phyloP scores from a whole-genome alignment of 2,888 invertebrate species.

The Drosophila kambysellisi region DNA sequence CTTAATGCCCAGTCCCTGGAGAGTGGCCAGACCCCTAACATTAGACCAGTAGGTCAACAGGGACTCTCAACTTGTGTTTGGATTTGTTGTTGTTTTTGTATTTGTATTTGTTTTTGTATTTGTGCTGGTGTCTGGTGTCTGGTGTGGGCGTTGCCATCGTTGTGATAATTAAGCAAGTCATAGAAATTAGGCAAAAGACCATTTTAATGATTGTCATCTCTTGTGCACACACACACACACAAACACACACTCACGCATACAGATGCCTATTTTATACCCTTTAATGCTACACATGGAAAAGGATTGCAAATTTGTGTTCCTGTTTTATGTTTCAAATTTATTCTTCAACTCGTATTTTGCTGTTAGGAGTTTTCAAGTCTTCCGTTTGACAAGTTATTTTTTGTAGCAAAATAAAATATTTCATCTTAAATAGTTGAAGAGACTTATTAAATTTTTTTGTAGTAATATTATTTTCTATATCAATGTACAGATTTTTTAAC shows the following conservation, averaged over 20 bases:
- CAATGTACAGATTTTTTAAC: not conserved
- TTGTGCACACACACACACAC: slow-evolving; percentile 11
- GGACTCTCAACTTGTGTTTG: slow-evolving; percentile 16
- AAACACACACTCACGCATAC: slow-evolving; percentile 28
- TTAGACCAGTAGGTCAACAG: slow-evolving; percentile 40
- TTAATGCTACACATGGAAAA: slow-evolving; percentile 48
- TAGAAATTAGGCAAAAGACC: slow-evolving; percentile 79
- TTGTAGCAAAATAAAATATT: not conserved
- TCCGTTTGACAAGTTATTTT: not conserved
- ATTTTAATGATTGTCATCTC: slow-evolving; percentile 80
- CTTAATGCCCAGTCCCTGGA: slow-evolving; percentile 64
- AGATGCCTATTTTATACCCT: slow-evolving; percentile 53
- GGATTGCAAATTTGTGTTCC: not conserved
- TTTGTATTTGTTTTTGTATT: not conserved
- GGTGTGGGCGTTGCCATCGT: slow-evolving; percentile 44
- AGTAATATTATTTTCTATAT: not conserved
- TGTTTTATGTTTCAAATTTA: slow-evolving; percentile 25
- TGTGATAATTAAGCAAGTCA: slow-evolving; percentile 82
- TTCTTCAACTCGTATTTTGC: not conserved
- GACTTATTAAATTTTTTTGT: not conserved
- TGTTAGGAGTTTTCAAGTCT: not conserved
- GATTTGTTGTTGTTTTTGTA: slow-evolving; percentile 6
- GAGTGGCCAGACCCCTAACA: slow-evolving; percentile 15
- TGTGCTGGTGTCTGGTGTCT: slow-evolving; percentile 25
- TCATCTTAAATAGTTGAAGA: not conserved